These are phyloP conservation scores for Scortum barcoo DNA, from an alignment of 2,113 vertebrate species.

Conservation along the genomic window DNA sequence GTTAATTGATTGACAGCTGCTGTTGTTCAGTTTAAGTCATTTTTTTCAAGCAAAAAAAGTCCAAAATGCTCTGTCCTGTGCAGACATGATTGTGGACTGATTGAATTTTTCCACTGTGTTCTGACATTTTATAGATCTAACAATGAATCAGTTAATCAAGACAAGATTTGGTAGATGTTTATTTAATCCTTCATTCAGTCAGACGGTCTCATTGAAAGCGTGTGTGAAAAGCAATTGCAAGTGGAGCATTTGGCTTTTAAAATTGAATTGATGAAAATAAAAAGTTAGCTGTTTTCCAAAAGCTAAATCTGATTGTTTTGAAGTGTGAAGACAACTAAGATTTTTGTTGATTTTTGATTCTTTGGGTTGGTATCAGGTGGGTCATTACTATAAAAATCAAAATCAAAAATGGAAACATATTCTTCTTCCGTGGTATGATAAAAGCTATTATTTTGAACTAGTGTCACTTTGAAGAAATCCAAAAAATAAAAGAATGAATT, in stretches of 20 bases:
- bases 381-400: not conserved
- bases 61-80: not conserved
- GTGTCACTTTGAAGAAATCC: not conserved
- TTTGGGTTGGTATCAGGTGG: not conserved
- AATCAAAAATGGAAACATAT: not conserved
- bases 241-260: not conserved
- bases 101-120: not conserved
- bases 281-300: not conserved
- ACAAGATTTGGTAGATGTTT: not conserved
- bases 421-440: not conserved
- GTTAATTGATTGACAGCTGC: no score
- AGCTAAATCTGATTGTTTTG: not conserved
- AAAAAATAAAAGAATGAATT: not conserved
- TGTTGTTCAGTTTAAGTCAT: not conserved
- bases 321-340: not conserved
- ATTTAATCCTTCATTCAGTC: not conserved
- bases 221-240: not conserved
- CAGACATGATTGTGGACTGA: not conserved
- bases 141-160: not conserved
- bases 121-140: no score
- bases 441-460: not conserved
- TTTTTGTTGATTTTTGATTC: not conserved
- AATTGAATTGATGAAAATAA: not conserved
- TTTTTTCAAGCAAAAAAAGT: not conserved
- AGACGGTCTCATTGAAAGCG: not conserved